phyloP scores from a whole-genome alignment of 2,888 invertebrate genomes.

The Drosophila mimica region DNA sequence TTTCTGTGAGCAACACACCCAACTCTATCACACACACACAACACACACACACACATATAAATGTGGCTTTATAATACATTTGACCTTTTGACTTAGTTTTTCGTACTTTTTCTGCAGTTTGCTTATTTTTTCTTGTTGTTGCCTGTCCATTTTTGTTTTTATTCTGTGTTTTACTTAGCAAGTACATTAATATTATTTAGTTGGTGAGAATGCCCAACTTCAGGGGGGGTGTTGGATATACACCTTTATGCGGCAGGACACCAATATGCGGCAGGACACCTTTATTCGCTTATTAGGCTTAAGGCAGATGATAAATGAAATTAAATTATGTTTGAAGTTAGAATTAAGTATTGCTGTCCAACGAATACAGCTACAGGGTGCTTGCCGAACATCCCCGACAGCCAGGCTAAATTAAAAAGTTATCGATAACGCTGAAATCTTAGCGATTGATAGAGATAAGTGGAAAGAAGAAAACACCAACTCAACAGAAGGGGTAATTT shows the following conservation, averaged over 20 bases:
- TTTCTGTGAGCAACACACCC: slow-evolving; percentile 60
- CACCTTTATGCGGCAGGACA: slow-evolving; percentile 17
- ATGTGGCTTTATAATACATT: slow-evolving; percentile 63
- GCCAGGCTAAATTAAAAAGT: background rate
- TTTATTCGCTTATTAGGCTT: slow-evolving; percentile 23
- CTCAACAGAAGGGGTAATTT: background rate
- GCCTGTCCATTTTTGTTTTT: background rate
- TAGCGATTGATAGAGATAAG: background rate
- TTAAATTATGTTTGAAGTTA: background rate
- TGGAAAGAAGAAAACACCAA: background rate
- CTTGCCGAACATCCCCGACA: background rate
- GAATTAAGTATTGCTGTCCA: background rate
- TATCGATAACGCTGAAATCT: background rate
- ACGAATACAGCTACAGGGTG: background rate
- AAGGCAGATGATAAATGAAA: background rate
- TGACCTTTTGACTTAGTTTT: slow-evolving; percentile 76
- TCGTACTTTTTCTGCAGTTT: slow-evolving; percentile 31
- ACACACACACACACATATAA: slow-evolving; percentile 11
- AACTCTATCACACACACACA: slow-evolving; percentile 20
- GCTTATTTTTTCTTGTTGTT: slow-evolving; percentile 1
- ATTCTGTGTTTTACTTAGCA: slow-evolving; percentile 10
- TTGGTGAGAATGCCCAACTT: background rate
- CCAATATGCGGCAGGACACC: slow-evolving; percentile 13
- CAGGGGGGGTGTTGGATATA: background rate
- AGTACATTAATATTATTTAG: slow-evolving; percentile 24